Conservation (phyloP, 2,888 invertebrate species). For the Gisinianus flammeolus region DNA sequence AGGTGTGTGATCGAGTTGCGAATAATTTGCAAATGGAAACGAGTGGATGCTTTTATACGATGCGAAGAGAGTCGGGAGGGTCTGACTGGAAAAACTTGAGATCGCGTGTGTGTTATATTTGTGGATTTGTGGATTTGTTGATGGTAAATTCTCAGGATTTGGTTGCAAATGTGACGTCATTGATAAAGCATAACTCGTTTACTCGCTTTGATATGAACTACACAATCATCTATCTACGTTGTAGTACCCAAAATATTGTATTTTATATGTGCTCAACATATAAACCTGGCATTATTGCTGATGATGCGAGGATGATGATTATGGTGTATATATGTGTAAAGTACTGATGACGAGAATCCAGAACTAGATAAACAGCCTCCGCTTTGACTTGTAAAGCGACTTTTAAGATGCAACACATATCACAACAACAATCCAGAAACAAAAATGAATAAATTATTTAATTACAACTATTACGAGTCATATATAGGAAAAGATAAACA, state of each 20-base stretch:
- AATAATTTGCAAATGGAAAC: conserved; percentile 16
- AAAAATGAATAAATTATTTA: no score
- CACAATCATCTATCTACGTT: neutral
- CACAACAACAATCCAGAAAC: no score
- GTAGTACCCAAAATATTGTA: no score
- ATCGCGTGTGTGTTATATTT: no score
- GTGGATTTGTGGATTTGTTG: no score
- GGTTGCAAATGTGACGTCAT: conserved; percentile 3
- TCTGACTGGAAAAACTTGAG: neutral
- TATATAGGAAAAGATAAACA: no score
- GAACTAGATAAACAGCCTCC: no score
- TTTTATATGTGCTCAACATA: no score
- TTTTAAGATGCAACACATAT: no score
- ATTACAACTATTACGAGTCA: no score
- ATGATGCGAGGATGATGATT: neutral
- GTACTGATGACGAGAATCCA: neutral
- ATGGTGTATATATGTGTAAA: neutral
- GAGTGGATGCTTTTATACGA: conserved; percentile 12
- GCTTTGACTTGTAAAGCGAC: no score
- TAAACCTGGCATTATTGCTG: neutral
- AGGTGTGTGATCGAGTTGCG: neutral
- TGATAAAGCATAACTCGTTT: conserved; percentile 8
- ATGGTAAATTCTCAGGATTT: no score
- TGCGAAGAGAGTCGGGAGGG: neutral
- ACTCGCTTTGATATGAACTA: neutral